Conservation (phyloP, 2,888 invertebrate genomes). For the Patella pellucida region DNA sequence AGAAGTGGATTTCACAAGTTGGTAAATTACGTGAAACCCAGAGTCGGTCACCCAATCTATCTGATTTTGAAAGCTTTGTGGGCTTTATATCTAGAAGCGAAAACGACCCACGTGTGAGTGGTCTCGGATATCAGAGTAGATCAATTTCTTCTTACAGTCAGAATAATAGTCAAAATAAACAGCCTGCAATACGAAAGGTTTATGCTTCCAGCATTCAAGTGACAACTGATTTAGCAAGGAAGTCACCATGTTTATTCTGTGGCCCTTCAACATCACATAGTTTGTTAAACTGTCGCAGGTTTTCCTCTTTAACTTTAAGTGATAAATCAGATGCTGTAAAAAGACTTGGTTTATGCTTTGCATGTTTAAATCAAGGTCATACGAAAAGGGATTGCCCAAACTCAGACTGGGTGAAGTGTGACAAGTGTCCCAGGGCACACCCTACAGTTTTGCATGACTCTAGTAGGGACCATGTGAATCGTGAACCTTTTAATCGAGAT, state of each 20-base stretch:
- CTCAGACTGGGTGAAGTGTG: too few relatives aligned
- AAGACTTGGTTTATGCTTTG: neutral
- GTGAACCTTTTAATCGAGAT: neutral
- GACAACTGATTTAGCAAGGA: neutral
- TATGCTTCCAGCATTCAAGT: neutral
- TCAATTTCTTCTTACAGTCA: neutral
- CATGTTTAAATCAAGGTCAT: slow-evolving; percentile 1
- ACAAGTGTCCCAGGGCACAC: too few relatives aligned
- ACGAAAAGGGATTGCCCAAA: neutral
- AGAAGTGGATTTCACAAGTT: slow-evolving; percentile 2
- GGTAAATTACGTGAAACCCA: neutral
- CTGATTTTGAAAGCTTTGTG: neutral
- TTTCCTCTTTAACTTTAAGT: too few relatives aligned
- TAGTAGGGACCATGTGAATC: neutral
- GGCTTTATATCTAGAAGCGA: neutral
- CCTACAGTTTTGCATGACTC: neutral
- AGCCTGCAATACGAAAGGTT: too few relatives aligned
- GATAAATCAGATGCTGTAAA: neutral
- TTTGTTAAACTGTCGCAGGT: too few relatives aligned
- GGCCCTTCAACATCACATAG: neutral
- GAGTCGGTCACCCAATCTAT: neutral
- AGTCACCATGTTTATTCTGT: neutral
- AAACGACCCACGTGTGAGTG: neutral
- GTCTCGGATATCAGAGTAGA: neutral
- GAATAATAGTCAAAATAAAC: neutral